phyloP scores from a whole-genome alignment of 2,888 invertebrate genomes.

The Philonicus albiceps region DNA sequence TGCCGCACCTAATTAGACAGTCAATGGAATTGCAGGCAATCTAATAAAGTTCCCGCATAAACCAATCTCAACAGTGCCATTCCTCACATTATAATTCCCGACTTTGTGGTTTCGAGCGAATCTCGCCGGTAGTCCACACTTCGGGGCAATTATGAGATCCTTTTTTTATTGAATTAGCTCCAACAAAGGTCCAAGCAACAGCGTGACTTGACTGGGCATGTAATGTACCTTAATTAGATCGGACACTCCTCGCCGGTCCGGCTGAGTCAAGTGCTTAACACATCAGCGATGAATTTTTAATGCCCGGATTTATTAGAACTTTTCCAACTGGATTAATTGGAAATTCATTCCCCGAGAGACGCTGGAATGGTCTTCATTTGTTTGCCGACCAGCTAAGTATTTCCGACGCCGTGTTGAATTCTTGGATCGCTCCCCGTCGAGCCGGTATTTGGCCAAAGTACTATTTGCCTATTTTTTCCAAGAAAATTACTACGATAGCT shows the following conservation, averaged over 20 bases:
- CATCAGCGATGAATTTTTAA: conserved; percentile 44
- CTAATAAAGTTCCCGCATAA: not conserved
- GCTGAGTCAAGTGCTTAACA: conserved; percentile 37
- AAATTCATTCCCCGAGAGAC: conserved; percentile 16
- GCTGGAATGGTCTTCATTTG: not conserved
- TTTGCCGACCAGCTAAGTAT: not conserved
- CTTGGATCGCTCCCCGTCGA: not conserved
- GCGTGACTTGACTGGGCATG: conserved; percentile 10
- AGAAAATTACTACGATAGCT: not conserved
- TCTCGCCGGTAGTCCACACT: not conserved
- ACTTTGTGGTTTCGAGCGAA: not conserved
- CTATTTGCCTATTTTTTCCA: not conserved
- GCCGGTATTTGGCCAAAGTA: not conserved
- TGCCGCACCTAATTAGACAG: conserved; percentile 35
- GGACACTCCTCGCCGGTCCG: conserved; percentile 29
- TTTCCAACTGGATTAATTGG: conserved; percentile 45
- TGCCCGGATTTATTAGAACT: conserved; percentile 40
- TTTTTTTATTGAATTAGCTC: conserved; percentile 41
- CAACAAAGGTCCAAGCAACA: not conserved
- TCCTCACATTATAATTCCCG: conserved; percentile 7
- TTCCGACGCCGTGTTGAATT: not conserved
- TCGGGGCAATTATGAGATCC: not conserved
- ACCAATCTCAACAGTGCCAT: not conserved
- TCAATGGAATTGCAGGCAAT: conserved; percentile 12
- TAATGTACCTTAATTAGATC: conserved; percentile 36